These are phyloP conservation scores for Gasteruption jaculator DNA, from an alignment of 2,888 invertebrate genomes.

Conservation along the genomic window DNA sequence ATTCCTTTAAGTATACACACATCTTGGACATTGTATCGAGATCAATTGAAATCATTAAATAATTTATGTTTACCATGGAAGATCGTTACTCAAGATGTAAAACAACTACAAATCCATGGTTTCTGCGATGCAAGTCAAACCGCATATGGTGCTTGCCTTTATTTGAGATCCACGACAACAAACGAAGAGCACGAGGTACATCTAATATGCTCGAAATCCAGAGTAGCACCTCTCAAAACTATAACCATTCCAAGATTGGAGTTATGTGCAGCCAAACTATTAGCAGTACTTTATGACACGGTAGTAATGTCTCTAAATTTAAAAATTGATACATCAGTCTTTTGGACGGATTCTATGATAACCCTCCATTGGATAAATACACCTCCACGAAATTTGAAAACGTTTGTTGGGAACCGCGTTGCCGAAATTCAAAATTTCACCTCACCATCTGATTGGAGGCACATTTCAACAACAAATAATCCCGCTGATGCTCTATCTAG, in stretches of 20 bases:
- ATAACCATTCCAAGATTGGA: too few relatives aligned
- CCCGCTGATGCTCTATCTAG: conserved; percentile 11
- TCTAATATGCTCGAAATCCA: conserved; percentile 7
- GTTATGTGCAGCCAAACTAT: too few relatives aligned
- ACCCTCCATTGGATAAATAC: conserved; percentile 13
- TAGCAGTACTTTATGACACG: too few relatives aligned
- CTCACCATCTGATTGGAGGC: background rate
- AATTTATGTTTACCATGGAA: background rate
- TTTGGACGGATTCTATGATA: conserved; percentile 12
- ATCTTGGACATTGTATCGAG: background rate
- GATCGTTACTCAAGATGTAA: background rate
- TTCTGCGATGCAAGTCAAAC: conserved; percentile 19
- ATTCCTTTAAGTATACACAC: background rate
- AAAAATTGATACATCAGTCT: too few relatives aligned
- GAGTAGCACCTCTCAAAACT: too few relatives aligned
- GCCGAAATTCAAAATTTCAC: conserved; percentile 9
- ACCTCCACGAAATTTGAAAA: conserved; percentile 9
- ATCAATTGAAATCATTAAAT: background rate
- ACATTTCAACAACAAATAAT: conserved; percentile 8
- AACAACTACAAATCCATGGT: conserved; percentile 18
- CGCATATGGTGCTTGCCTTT: conserved; percentile 22
- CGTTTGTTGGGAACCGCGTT: conserved; percentile 12
- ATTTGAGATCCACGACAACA: conserved; percentile 10
- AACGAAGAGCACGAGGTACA: background rate
- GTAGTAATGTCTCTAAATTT: too few relatives aligned